phyloP scores from a whole-genome alignment of 2,113 vertebrate genomes.

The Erythrocebus patas region DNA sequence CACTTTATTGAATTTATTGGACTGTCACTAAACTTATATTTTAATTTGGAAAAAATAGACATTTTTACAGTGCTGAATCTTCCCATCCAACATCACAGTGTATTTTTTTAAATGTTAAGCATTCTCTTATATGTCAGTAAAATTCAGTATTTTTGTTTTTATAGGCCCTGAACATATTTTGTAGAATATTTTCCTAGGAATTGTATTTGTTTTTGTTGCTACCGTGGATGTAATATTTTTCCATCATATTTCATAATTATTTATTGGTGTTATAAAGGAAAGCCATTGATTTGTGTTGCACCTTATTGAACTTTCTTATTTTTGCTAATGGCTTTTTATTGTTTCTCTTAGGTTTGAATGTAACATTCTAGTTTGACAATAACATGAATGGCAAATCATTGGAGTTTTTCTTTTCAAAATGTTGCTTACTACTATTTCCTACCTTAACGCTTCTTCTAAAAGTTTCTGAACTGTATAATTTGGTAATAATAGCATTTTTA shows the following conservation, averaged over 20 bases:
- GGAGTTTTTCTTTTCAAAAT: background rate
- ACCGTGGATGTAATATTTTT: background rate
- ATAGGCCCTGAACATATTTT: background rate
- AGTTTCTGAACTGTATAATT: background rate
- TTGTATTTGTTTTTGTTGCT: constrained; percentile 1
- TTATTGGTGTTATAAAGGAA: background rate
- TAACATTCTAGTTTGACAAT: background rate
- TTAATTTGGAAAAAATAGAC: constrained; percentile 37
- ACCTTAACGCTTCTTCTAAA: background rate
- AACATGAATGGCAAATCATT: background rate
- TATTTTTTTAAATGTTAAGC: background rate
- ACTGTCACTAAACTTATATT: background rate
- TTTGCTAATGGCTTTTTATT: background rate
- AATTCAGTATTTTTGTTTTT: constrained; percentile 21
- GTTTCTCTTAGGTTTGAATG: background rate
- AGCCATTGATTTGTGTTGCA: background rate
- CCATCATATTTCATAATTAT: constrained; percentile 8
- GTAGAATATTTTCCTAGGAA: background rate
- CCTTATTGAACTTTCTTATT: background rate
- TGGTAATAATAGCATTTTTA: constrained; percentile 3
- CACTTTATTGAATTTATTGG: background rate
- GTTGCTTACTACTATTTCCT: background rate
- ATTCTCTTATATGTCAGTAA: background rate
- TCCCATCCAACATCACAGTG: background rate
- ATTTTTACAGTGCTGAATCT: background rate